Evolutionary conservation across 1,140 invertebrate species (phyloP).

Genomic region (Tetranychus urticae): DNA sequence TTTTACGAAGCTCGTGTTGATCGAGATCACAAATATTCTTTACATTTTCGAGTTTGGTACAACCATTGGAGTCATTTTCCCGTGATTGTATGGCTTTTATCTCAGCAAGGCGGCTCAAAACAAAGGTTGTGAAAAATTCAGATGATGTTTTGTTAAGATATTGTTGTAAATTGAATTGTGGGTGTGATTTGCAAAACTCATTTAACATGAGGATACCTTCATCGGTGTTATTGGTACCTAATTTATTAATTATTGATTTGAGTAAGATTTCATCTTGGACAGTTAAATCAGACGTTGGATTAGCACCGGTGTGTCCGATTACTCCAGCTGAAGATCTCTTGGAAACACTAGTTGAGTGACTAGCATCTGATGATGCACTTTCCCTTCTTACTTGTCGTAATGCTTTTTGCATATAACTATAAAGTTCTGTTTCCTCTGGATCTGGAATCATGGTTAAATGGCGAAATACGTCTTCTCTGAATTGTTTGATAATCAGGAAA

Average conservation of each 20-base stretch:
- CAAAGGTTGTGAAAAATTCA: conserved; percentile 73
- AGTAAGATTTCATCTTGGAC: neutral
- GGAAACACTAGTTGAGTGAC: neutral
- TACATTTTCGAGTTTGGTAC: no score
- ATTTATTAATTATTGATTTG: conserved; percentile 2
- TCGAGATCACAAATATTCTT: no score
- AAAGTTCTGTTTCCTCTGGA: conserved; percentile 50
- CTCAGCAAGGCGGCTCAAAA: conserved; percentile 37
- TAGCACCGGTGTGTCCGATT: neutral
- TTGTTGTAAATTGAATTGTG: conserved; percentile 69
- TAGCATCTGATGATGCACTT: conserved; percentile 14
- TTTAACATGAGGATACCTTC: conserved; percentile 60
- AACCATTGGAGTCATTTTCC: no score
- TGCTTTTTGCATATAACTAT: conserved; percentile 42
- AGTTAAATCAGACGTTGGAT: neutral
- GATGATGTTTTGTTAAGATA: conserved; percentile 61
- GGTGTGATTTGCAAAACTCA: conserved; percentile 66
- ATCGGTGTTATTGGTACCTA: conserved; percentile 5
- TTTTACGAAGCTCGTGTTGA: no score
- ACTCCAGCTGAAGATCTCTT: conserved; percentile 8
- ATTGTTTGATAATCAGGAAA: conserved; percentile 41
- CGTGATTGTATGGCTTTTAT: no score
- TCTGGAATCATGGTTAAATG: conserved; percentile 53
- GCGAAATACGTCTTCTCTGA: conserved; percentile 34
- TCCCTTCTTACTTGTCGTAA: conserved; percentile 14